A percentile compares a stretch with the other conserved stretches of the same genome.
Conservation (phyloP, 2,888 invertebrate genomes). For the Leptopilina syphax region DNA sequence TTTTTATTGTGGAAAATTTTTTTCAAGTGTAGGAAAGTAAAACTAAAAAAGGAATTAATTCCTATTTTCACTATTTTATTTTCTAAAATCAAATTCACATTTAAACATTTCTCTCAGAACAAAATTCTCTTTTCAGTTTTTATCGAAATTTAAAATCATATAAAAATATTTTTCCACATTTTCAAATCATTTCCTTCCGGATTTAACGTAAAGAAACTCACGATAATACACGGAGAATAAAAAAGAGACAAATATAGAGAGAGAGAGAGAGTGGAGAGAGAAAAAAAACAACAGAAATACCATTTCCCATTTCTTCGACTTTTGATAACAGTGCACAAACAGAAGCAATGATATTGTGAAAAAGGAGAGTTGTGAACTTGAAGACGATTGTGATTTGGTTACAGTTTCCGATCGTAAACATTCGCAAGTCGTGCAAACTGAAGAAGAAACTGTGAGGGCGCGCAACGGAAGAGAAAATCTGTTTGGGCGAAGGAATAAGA, state of each 20-base stretch:
- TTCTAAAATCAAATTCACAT: no score
- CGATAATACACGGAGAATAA: not conserved
- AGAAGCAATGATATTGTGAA: constrained; percentile 9
- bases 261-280: no score
- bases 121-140: no score
- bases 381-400: constrained; percentile 35
- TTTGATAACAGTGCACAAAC: not conserved
- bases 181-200: not conserved
- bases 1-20: no score
- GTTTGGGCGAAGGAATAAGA: not conserved
- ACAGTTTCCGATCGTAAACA: constrained; percentile 33
- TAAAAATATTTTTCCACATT: no score
- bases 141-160: no score
- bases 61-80: no score
- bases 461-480: constrained; percentile 23
- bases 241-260: no score
- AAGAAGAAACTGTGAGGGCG: constrained; percentile 11
- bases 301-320: not conserved
- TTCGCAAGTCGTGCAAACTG: constrained; percentile 24
- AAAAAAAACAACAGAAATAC: not conserved
- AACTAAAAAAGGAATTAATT: no score
- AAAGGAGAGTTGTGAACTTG: constrained; percentile 22
- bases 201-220: no score
- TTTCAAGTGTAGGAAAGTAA: no score
- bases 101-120: no score